Percentiles rank a stretch among this genome's conserved stretches.
Conservation (phyloP, 64 coral and sea anemone genomes). For the Dendrophyllia cribrosa region DNA sequence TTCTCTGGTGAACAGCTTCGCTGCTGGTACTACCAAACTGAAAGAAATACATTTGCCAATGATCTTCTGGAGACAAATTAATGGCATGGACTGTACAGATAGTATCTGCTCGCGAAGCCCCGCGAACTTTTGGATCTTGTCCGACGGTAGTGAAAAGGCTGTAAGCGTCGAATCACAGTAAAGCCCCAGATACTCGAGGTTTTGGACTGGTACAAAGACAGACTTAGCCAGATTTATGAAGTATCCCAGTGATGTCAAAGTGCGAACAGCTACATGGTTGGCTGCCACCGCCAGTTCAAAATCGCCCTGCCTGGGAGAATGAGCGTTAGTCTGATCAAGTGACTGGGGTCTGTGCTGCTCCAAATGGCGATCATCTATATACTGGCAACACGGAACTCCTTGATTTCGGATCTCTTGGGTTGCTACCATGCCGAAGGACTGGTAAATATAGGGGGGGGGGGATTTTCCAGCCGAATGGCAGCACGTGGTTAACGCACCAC, state of each 20-base stretch:
- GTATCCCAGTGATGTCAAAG: conserved; percentile 9
- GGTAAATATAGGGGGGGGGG: conserved; percentile 45
- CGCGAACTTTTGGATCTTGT: conserved; percentile 5
- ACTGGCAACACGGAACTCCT: not conserved
- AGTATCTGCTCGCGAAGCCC: not conserved
- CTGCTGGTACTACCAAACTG: too few species aligned
- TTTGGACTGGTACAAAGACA: conserved; percentile 12
- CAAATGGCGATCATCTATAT: conserved; percentile 58
- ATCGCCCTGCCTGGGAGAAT: not conserved
- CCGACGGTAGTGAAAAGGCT: conserved; percentile 15
- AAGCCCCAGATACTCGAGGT: conserved; percentile 13
- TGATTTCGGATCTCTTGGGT: conserved; percentile 13
- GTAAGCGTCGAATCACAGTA: not conserved
- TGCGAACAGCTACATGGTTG: not conserved
- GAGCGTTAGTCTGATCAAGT: not conserved
- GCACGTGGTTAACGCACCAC: conserved; percentile 6
- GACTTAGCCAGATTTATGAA: conserved; percentile 1
- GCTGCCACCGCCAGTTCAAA: not conserved
- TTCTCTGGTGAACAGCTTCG: too few species aligned
- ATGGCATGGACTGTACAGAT: not conserved
- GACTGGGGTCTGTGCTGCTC: not conserved
- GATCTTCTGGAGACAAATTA: not conserved
- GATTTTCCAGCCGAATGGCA: conserved; percentile 32
- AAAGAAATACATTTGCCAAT: too few species aligned
- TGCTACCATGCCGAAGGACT: conserved; percentile 41